Conservation (phyloP, 2,888 invertebrate genomes). For the Leptinotarsa peninsularis region DNA sequence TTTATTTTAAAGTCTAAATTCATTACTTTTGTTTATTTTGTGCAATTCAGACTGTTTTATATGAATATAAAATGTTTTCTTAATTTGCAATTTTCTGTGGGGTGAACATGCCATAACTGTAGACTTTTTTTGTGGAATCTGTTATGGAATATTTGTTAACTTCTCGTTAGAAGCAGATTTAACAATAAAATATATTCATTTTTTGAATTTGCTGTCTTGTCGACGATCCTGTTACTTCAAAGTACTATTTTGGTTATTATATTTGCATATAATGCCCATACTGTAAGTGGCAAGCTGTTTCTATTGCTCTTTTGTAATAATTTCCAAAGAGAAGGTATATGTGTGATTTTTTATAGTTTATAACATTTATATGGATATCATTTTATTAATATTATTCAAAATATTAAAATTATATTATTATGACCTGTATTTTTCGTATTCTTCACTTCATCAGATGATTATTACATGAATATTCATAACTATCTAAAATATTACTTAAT, state of each 20-base stretch:
- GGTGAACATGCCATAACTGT: not conserved
- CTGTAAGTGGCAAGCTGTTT: slow-evolving; percentile 42
- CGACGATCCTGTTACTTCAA: slow-evolving; percentile 39
- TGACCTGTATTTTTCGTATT: slow-evolving; percentile 27
- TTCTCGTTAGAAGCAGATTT: not conserved
- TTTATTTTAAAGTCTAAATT: not conserved
- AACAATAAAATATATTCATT: not conserved
- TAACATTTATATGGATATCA: slow-evolving; percentile 61
- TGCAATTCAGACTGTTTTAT: slow-evolving; percentile 64
- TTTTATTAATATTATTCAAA: slow-evolving; percentile 61
- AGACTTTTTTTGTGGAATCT: not conserved
- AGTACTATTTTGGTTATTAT: slow-evolving; percentile 42
- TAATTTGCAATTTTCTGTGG: slow-evolving; percentile 25
- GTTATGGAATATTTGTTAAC: not conserved
- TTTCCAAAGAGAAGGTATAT: slow-evolving; percentile 66
- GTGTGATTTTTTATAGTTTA: slow-evolving; percentile 64
- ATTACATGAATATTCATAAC: too few relatives aligned
- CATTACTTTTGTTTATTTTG: slow-evolving; percentile 53
- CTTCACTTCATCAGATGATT: too few relatives aligned
- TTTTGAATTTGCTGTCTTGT: slow-evolving; percentile 13
- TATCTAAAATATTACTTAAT: too few relatives aligned
- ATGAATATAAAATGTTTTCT: slow-evolving; percentile 34
- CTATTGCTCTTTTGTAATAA: slow-evolving; percentile 54
- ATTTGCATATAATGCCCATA: slow-evolving; percentile 51
- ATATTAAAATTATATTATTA: slow-evolving; percentile 60